Evolutionary conservation across 2,113 vertebrate species (phyloP).

Genomic region (Nycticorax nycticorax): DNA sequence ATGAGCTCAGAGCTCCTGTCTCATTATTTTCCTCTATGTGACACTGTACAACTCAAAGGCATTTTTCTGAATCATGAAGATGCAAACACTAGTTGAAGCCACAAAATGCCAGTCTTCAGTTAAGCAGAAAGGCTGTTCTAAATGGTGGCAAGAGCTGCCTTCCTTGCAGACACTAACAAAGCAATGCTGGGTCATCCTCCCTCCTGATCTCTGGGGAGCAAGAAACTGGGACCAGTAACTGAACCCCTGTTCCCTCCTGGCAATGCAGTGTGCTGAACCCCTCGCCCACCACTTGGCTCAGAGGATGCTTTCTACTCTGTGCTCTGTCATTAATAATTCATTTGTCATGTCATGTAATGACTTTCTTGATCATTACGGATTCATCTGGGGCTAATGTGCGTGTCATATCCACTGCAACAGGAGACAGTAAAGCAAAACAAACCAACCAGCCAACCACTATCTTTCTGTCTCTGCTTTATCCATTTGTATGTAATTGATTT

Average conservation of each 20-base stretch:
- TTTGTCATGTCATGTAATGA: slow-evolving; percentile 8
- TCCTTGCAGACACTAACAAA: neutral
- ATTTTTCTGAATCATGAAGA: neutral
- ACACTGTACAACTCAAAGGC: neutral
- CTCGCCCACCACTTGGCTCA: neutral
- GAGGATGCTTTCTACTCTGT: neutral
- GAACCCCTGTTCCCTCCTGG: neutral
- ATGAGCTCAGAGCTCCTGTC: neutral
- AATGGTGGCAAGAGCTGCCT: neutral
- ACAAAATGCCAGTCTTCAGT: neutral
- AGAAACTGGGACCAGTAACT: neutral
- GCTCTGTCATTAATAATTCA: slow-evolving; percentile 42
- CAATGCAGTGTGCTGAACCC: neutral
- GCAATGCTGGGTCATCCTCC: neutral
- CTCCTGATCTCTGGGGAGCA: neutral
- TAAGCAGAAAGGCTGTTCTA: neutral
- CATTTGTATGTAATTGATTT: slow-evolving; percentile 24
- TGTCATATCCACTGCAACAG: neutral
- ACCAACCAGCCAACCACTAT: neutral
- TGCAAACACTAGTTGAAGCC: neutral
- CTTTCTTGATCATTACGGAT: slow-evolving; percentile 50
- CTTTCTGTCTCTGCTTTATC: neutral
- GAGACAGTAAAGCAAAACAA: slow-evolving; percentile 33
- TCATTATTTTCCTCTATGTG: neutral
- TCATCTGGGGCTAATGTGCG: slow-evolving; percentile 29